phyloP scores from a whole-genome alignment of 2,797 vertebrate genomes.

The Chelonia mydas region DNA sequence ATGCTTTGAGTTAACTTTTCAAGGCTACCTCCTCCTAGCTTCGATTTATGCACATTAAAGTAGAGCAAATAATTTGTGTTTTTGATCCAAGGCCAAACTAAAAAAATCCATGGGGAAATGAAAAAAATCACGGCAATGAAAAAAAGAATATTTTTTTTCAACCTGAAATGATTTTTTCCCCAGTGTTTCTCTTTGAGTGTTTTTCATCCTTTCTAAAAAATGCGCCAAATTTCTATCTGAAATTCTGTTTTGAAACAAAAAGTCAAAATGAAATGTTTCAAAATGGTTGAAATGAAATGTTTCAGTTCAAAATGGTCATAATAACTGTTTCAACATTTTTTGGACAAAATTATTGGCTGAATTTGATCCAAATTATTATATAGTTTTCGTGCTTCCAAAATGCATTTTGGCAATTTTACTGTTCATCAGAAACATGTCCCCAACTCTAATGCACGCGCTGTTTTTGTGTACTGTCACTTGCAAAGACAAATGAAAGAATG shows the following conservation, averaged over 20 bases:
- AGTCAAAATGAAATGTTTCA: not conserved
- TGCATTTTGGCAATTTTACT: not conserved
- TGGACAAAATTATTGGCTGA: no score
- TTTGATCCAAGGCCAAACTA: not conserved
- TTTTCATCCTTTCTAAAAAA: not conserved
- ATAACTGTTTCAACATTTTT: not conserved
- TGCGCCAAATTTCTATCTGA: no score
- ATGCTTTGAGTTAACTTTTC: not conserved
- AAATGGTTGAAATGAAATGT: not conserved
- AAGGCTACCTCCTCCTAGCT: not conserved
- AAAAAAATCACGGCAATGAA: no score
- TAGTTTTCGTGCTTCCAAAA: not conserved
- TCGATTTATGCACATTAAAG: not conserved
- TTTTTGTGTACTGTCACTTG: not conserved
- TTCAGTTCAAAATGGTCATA: not conserved
- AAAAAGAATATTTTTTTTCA: not conserved
- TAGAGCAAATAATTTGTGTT: not conserved
- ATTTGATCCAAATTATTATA: not conserved
- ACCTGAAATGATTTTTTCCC: not conserved
- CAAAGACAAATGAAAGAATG: not conserved
- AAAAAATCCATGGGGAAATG: not conserved
- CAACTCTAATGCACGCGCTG: not conserved
- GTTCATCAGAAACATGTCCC: not conserved
- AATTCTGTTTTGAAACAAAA: not conserved
- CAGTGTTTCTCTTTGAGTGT: not conserved